Conservation (phyloP, 2,888 invertebrate genomes). For the Electrophaes corylata region DNA sequence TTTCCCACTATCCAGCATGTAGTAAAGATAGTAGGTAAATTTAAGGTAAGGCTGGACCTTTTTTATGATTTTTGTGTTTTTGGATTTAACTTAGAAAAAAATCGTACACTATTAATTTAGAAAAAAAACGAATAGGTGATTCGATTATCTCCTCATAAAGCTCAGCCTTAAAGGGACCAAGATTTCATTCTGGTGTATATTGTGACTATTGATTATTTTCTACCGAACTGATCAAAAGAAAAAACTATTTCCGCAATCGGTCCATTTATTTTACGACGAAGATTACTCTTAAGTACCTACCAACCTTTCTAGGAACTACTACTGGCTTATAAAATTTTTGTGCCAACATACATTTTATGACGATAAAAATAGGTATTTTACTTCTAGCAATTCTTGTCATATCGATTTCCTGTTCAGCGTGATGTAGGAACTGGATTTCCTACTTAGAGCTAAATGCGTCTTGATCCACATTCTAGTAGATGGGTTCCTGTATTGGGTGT, state of each 20-base stretch:
- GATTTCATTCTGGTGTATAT: too few species aligned
- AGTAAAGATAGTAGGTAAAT: too few species aligned
- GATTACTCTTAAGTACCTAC: slow-evolving; percentile 24
- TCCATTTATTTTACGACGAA: slow-evolving; percentile 56
- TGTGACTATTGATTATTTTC: too few species aligned
- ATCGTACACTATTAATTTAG: too few species aligned
- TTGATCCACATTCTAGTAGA: slow-evolving; percentile 28
- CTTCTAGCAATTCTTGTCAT: slow-evolving; percentile 46
- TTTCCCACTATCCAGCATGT: too few species aligned
- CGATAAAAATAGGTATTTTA: slow-evolving; percentile 24
- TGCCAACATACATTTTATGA: slow-evolving; percentile 39
- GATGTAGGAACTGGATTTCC: slow-evolving; percentile 37
- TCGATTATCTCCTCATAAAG: too few species aligned
- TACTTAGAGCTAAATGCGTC: slow-evolving; percentile 20
- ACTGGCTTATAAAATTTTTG: slow-evolving; percentile 46
- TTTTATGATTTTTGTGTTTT: too few species aligned
- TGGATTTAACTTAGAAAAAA: too few species aligned
- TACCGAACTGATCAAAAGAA: slow-evolving; percentile 11
- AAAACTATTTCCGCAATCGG: slow-evolving; percentile 57
- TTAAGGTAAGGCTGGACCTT: too few species aligned
- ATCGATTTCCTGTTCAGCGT: slow-evolving; percentile 39
- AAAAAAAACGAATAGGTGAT: too few species aligned
- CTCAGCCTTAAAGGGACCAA: too few species aligned
- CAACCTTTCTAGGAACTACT: too few species aligned
- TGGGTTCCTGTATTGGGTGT: slow-evolving; percentile 28